These are phyloP conservation scores for Diaprepes abbreviatus DNA, from an alignment of 2,888 invertebrate species.

Conservation along the genomic window DNA sequence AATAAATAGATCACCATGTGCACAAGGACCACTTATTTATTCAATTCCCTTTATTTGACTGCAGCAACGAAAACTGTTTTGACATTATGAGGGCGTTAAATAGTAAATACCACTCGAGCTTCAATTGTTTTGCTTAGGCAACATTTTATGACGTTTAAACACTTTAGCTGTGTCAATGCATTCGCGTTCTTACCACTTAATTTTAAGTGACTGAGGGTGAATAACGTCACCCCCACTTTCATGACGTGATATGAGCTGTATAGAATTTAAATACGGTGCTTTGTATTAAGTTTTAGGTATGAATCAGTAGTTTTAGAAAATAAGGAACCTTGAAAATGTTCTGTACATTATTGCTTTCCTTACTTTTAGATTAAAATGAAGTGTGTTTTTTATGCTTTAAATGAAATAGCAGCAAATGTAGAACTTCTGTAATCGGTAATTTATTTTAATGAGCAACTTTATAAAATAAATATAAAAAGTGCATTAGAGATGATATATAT, in stretches of 20 bases:
- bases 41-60: constrained; percentile 28
- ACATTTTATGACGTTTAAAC: constrained; percentile 40
- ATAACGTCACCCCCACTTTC: constrained; percentile 1
- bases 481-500: too few species aligned
- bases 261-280: background rate
- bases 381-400: too few species aligned
- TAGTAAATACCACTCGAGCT: constrained; percentile 31
- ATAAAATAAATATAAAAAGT: too few species aligned
- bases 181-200: constrained; percentile 25
- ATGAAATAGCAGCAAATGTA: too few species aligned
- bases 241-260: background rate
- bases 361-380: too few species aligned
- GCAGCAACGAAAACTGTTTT: constrained; percentile 31
- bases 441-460: too few species aligned
- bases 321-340: too few species aligned
- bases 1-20: constrained; percentile 17
- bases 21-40: constrained; percentile 28
- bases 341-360: too few species aligned
- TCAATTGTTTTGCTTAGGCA: constrained; percentile 40
- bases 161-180: constrained; percentile 22
- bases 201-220: constrained; percentile 18
- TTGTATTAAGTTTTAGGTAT: too few species aligned
- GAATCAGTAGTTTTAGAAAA: background rate
- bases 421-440: too few species aligned
- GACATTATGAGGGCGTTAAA: constrained; percentile 34